Percentiles rank a stretch among this genome's conserved stretches.
These are phyloP conservation scores for Chelmon rostratus DNA, from an alignment of 2,797 vertebrate species.

Conservation along the genomic window DNA sequence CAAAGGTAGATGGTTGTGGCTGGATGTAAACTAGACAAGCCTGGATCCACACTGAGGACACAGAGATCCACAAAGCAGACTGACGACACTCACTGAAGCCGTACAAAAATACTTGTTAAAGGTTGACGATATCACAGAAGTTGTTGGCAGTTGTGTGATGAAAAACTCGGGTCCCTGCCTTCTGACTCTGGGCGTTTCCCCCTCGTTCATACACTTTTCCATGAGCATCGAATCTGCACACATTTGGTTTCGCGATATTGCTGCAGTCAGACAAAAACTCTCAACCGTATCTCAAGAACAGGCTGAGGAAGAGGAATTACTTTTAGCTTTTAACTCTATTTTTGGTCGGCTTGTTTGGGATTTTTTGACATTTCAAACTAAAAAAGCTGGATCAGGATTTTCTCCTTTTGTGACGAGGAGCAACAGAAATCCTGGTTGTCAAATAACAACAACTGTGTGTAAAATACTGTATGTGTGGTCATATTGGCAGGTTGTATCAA, in stretches of 20 bases:
- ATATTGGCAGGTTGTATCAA: slow-evolving; percentile 57
- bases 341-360: background rate
- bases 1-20: slow-evolving; percentile 64
- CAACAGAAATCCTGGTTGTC: slow-evolving; percentile 53
- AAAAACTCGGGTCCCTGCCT: slow-evolving; percentile 25
- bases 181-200: slow-evolving; percentile 15
- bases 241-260: slow-evolving; percentile 47
- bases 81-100: slow-evolving; percentile 50
- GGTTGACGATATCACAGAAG: slow-evolving; percentile 37
- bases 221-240: slow-evolving; percentile 13
- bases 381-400: slow-evolving; percentile 15
- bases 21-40: slow-evolving; percentile 65
- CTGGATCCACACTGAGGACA: slow-evolving; percentile 55
- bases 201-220: slow-evolving; percentile 20
- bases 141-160: slow-evolving; percentile 62
- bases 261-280: slow-evolving; percentile 45
- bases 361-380: background rate
- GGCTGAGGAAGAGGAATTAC: slow-evolving; percentile 28
- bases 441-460: slow-evolving; percentile 47
- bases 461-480: slow-evolving; percentile 58
- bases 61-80: slow-evolving; percentile 60
- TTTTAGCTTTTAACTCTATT: background rate
- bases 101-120: slow-evolving; percentile 61
- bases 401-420: slow-evolving; percentile 10
- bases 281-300: slow-evolving; percentile 27